Conservation (phyloP, 2,797 vertebrate species). For the Sebastes kiyomatsui region DNA sequence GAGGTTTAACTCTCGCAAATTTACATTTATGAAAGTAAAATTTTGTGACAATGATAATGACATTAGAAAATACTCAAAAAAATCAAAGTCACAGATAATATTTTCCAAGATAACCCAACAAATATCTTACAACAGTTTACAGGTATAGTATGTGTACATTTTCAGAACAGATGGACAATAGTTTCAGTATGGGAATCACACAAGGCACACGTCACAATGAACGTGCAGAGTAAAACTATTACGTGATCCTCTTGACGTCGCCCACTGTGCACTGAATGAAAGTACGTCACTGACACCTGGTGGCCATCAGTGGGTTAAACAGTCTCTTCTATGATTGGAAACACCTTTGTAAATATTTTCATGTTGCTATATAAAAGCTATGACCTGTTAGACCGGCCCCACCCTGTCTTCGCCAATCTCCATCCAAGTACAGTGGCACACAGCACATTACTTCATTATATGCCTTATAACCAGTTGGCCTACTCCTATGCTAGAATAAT, state of each 20-base stretch:
- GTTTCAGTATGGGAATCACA: too few relatives aligned
- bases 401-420: not conserved
- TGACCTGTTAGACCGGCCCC: not conserved
- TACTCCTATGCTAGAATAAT: fast-evolving
- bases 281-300: slow-evolving; percentile 47
- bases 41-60: too few relatives aligned
- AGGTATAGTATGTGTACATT: too few relatives aligned
- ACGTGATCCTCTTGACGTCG: not conserved
- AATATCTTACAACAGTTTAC: too few relatives aligned
- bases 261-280: not conserved
- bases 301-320: not conserved
- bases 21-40: too few relatives aligned
- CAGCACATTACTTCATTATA: not conserved
- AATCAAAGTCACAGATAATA: too few relatives aligned
- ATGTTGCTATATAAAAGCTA: not conserved
- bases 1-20: too few relatives aligned
- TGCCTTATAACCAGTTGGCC: not conserved
- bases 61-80: too few relatives aligned
- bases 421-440: not conserved
- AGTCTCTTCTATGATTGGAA: fast-evolving
- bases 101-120: too few relatives aligned
- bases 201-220: not conserved
- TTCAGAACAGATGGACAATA: too few relatives aligned
- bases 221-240: not conserved
- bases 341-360: not conserved